Base-by-base conservation (phyloP, 1,140 invertebrate species). In the Heliconius melpomene region DNA sequence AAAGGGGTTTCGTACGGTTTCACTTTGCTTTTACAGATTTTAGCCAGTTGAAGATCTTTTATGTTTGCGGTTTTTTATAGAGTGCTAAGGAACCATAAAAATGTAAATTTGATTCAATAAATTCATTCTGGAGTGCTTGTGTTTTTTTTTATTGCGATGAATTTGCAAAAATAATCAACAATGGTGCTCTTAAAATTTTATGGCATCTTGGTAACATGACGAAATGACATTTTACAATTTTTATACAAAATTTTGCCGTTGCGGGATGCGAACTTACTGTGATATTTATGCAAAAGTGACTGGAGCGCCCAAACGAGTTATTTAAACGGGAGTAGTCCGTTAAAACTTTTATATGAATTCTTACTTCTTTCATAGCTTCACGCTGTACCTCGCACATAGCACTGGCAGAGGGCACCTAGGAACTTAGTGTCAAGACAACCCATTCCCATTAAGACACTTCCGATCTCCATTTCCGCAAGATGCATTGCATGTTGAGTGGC, bases 11-110 rank as follows among this genome's bases (percentile, higher is more conserved):
- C 82, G 80, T 85, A 85, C 75, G 83, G 85, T 85, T 90, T 87
- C 89, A 88, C 84, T 89, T 80, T 84, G 85, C 84, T 80, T 88
- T 86, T 83, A 89, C 90, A 89, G 90, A 92, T 91, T 89, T 90
- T 86, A 85, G 83, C 83, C 77, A 85, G 76, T 81, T 80, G 72
- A 54, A 76, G 71, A 74, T 86, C 84, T 87, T 91, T 91, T 90
- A 90, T 87, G 88, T 84, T 85, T 83, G 85, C 85, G 87, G 88
- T 84, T 88, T 89, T 46, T 92, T 91, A 91, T 89, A 89, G 90
- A 88, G 85, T 88, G 87, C 90, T 92, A 89, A 92, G 84, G 86
- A 87, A 87, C 87, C 90, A 89, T 93, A 92, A 93, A 93, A 93
- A 93, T 91, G 89, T 87, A 90, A 90, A 93, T 91, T 86, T 84